phyloP scores from a whole-genome alignment of 2,888 invertebrate genomes.

The Schrankia costaestrigalis region DNA sequence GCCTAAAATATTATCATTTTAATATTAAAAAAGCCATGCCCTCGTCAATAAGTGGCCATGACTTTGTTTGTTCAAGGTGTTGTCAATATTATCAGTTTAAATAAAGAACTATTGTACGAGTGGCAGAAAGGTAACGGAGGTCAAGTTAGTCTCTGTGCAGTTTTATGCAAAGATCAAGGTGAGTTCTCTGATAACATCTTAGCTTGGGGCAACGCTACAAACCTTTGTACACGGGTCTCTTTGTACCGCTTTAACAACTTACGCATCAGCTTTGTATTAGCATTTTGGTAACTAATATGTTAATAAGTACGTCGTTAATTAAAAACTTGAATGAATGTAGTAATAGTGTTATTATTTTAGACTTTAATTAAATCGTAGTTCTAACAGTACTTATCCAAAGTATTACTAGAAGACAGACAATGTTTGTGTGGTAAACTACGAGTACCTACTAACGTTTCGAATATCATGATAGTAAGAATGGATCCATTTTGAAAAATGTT shows the following conservation, averaged over 20 bases:
- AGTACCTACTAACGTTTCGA: too few relatives aligned
- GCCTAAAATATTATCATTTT: too few relatives aligned
- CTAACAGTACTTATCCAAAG: too few relatives aligned
- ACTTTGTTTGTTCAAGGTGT: slow-evolving; percentile 24
- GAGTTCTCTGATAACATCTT: slow-evolving; percentile 43
- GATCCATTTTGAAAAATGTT: too few relatives aligned
- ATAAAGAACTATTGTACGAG: slow-evolving; percentile 19
- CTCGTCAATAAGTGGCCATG: slow-evolving; percentile 16
- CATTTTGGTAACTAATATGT: too few relatives aligned
- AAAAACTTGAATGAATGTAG: too few relatives aligned
- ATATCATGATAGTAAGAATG: too few relatives aligned
- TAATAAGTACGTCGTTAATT: too few relatives aligned
- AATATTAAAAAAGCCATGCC: slow-evolving; percentile 3
- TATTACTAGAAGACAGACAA: too few relatives aligned
- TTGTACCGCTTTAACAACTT: slow-evolving; percentile 16
- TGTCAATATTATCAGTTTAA: slow-evolving; percentile 17
- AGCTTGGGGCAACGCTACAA: slow-evolving; percentile 24
- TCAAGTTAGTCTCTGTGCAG: slow-evolving; percentile 41
- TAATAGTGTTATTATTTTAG: too few relatives aligned
- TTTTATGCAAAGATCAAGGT: slow-evolving; percentile 64
- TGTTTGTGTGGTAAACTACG: too few relatives aligned
- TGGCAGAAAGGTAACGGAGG: slow-evolving; percentile 40
- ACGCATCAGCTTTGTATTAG: slow-evolving; percentile 9
- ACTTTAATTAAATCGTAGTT: too few relatives aligned
- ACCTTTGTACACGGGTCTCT: slow-evolving; percentile 19